Evolutionary conservation across 2,113 vertebrate genomes (phyloP).

Genomic region (Mola mola): DNA sequence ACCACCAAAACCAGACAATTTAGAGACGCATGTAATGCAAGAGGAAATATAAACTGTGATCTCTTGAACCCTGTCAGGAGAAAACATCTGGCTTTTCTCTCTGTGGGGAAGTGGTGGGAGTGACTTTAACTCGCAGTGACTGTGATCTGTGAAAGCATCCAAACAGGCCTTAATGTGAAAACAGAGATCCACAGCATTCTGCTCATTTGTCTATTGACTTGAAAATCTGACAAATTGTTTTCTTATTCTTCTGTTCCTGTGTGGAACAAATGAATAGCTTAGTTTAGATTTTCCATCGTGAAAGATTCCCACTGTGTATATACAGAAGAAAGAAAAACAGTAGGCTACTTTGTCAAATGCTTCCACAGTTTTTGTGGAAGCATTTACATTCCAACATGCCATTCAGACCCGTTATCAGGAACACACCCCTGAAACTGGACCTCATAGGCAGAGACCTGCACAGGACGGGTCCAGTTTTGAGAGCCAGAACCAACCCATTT

Average conservation of each 20-base stretch:
- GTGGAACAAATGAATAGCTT: slow-evolving; percentile 6
- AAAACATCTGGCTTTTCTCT: slow-evolving; percentile 71
- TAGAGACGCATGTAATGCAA: slow-evolving; percentile 67
- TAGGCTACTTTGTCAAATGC: too few relatives aligned
- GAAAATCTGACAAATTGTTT: slow-evolving; percentile 43
- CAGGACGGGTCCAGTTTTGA: too few relatives aligned
- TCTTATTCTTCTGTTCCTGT: slow-evolving; percentile 1
- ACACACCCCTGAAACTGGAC: too few relatives aligned
- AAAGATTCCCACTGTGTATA: not conserved
- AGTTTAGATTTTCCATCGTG: slow-evolving; percentile 15
- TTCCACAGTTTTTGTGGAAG: too few relatives aligned
- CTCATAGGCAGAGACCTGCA: too few relatives aligned
- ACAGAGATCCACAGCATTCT: slow-evolving; percentile 13
- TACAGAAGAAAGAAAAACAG: too few relatives aligned
- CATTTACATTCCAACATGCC: too few relatives aligned
- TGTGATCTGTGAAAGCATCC: slow-evolving; percentile 56
- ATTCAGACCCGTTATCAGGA: too few relatives aligned
- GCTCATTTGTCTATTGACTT: too few relatives aligned
- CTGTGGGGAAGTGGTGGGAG: slow-evolving; percentile 50
- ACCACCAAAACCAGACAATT: slow-evolving; percentile 61
- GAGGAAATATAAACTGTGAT: slow-evolving; percentile 74
- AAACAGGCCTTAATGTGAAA: slow-evolving; percentile 41
- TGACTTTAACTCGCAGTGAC: slow-evolving; percentile 40
- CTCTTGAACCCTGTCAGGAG: slow-evolving; percentile 73
- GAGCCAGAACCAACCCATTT: too few relatives aligned